Evolutionary conservation across 2,113 vertebrate species (phyloP), one percentile per base, ranked within the genome.

Genomic region (Mus musculus): DNA sequence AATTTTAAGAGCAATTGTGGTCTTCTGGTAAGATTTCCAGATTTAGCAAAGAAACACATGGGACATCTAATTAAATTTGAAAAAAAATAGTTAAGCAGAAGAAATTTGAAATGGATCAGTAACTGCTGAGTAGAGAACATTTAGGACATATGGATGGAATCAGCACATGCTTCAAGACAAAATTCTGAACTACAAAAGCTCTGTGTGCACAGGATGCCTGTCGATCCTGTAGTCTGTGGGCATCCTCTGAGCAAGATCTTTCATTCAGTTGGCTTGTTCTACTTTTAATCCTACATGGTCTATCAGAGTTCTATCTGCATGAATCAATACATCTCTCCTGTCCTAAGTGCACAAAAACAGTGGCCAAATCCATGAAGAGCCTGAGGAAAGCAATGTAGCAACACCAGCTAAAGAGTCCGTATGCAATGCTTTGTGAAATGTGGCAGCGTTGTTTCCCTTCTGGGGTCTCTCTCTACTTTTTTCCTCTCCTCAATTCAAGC

Each of bases 11-110:
- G 22, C 7, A 72, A 9, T 52, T 93, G 52, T n/a, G 30, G 72
- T 39, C 26, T 28, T 75, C 36, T 42, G 52, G 49, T 78, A 94
- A 28, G 33, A 7, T 54, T 87, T 28, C 61, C 69, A 93, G 73
- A 87, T 54, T 89, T 72, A 89, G n/a, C 67, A 73, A 93, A 84
- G 90, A 33, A 86, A 95, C 89, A 87, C 36, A 85, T 12, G 90
- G 39, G 7, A 61, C 22, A 91, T 24, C 39, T 33, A 69, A 59
- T 94, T 82, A 88, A 91, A 82, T 78, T 75, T 76, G 30, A 91
- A 73, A 88, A 88, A 49, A 75, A 22, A 11, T 20, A 30, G 73
- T n/a, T 72, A 39, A 67, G 71, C 6, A 59, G 33, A 52, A 26
- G 26, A 92, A 86, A 86, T 54, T 92, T 72, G 19, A 49, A 54